A percentile compares a stretch with the other conserved stretches of the same genome.
These are phyloP conservation scores for Festucalex cinctus DNA, from an alignment of 2,113 vertebrate species.

Conservation along the genomic window DNA sequence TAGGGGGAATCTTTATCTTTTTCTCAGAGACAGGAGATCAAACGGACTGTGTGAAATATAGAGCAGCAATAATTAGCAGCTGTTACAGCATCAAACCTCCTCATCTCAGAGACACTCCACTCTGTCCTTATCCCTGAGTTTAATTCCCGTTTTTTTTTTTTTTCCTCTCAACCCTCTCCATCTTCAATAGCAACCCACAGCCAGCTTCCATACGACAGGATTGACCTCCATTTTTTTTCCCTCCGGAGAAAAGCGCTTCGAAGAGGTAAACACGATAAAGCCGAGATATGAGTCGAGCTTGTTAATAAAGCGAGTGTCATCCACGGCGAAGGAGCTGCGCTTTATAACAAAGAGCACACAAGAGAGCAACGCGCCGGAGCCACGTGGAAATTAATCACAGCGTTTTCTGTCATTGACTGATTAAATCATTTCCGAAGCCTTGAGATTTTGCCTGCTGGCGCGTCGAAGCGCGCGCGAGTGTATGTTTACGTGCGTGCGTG, in stretches of 20 bases:
- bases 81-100: conserved; percentile 70
- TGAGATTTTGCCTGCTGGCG: conserved; percentile 36
- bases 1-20: conserved; percentile 52
- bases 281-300: not conserved
- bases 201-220: not conserved
- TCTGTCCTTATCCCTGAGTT: conserved; percentile 34
- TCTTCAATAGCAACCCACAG: conserved; percentile 31
- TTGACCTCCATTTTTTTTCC: conserved; percentile 8
- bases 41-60: conserved; percentile 75
- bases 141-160: conserved; percentile 31
- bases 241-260: conserved; percentile 6
- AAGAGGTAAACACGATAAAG: conserved; percentile 6
- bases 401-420: conserved; percentile 65
- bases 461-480: conserved; percentile 19
- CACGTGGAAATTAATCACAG: conserved; percentile 50
- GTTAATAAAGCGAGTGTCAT: not conserved
- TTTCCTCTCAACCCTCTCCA: conserved; percentile 18
- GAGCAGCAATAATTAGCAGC: conserved; percentile 77
- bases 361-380: conserved; percentile 10
- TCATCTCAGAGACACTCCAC: conserved; percentile 36
- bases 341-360: conserved; percentile 14
- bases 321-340: not conserved
- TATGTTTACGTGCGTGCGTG: conserved; percentile 9
- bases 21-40: conserved; percentile 70
- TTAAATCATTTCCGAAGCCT: conserved; percentile 62